A percentile compares a stretch with the other conserved stretches of the same genome.
Evolutionary conservation across 1,140 invertebrate genomes (phyloP).

Genomic region (Drosophila murphyi): DNA sequence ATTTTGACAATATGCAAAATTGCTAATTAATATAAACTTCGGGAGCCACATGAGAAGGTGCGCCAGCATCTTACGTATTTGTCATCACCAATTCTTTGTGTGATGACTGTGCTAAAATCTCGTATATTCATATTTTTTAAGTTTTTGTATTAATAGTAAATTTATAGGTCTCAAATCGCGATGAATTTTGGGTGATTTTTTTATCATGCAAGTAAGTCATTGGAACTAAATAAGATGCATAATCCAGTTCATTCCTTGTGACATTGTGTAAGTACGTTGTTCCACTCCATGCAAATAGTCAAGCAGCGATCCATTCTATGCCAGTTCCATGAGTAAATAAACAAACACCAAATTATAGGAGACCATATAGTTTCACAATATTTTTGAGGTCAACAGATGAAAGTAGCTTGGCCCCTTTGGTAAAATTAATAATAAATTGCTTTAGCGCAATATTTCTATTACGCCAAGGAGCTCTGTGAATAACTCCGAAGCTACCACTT

Average conservation of each 20-base stretch:
- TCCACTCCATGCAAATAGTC: neutral
- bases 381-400: neutral
- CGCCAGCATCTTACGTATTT: neutral
- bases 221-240: neutral
- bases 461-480: neutral
- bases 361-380: constrained; percentile 8
- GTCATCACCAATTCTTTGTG: too few species aligned
- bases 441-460: neutral
- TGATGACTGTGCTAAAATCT: constrained; percentile 3
- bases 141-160: neutral
- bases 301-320: neutral
- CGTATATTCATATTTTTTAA: constrained; percentile 3
- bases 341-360: neutral
- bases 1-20: too few species aligned
- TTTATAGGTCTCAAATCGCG: constrained; percentile 13
- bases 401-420: neutral
- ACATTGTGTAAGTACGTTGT: neutral
- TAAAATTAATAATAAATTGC: neutral
- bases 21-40: constrained; percentile 10
- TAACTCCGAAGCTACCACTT: neutral
- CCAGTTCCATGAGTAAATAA: neutral
- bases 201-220: constrained; percentile 19
- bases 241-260: constrained; percentile 4
- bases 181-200: constrained; percentile 10
- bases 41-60: constrained; percentile 5